A percentile compares a stretch with the other conserved stretches of the same genome.
phyloP scores from a whole-genome alignment of 2,888 invertebrate genomes.

The Diarsia mendica region DNA sequence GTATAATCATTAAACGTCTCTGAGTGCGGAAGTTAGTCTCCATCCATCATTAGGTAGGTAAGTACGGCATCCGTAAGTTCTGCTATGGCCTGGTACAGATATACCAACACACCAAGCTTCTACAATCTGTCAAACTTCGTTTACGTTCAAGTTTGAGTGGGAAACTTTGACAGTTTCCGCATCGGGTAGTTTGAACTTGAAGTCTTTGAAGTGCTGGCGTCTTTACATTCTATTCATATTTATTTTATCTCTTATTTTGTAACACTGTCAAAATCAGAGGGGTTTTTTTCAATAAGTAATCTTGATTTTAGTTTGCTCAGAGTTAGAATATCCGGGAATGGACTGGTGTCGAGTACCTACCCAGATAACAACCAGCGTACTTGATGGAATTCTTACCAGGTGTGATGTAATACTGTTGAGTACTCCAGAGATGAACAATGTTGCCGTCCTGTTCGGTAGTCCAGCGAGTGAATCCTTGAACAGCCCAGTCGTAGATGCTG shows the following conservation, averaged over 20 bases:
- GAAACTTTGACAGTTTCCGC: too few relatives aligned
- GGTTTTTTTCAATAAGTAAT: not conserved
- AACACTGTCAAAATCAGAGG: not conserved
- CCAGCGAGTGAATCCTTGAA: constrained; percentile 57
- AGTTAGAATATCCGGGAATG: not conserved
- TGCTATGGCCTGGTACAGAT: not conserved
- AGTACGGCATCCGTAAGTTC: too few relatives aligned
- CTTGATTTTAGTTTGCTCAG: not conserved
- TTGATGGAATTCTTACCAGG: constrained; percentile 32
- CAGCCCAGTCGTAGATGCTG: constrained; percentile 40
- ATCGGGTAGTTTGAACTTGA: not conserved
- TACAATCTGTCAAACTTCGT: too few relatives aligned
- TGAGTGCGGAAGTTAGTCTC: not conserved
- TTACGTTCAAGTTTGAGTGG: too few relatives aligned
- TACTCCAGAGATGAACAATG: constrained; percentile 37
- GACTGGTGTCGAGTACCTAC: not conserved
- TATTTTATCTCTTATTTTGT: not conserved
- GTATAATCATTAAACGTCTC: too few relatives aligned
- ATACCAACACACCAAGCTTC: too few relatives aligned
- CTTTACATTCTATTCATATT: not conserved
- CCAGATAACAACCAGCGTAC: not conserved
- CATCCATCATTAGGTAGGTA: not conserved
- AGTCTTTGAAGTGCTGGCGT: not conserved
- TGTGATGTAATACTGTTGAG: constrained; percentile 53
- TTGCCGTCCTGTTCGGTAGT: constrained; percentile 25